Evolutionary conservation across 2,888 invertebrate genomes (phyloP).

Genomic region (Tridacna crocea): DNA sequence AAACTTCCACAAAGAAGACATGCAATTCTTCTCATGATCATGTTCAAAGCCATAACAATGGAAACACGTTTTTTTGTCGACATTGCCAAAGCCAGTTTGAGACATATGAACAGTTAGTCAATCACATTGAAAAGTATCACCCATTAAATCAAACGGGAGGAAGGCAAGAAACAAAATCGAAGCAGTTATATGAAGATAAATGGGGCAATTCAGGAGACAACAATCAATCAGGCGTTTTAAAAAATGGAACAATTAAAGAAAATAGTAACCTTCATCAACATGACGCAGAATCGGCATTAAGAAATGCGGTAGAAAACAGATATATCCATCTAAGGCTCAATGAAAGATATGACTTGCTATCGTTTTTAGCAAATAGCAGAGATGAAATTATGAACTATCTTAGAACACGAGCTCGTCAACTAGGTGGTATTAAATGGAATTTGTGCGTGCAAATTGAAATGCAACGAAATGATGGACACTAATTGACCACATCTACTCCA

Average conservation of each 20-base stretch:
- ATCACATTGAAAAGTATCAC: conserved; percentile 17
- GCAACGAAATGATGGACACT: conserved; percentile 35
- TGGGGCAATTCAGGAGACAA: neutral
- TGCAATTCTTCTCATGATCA: neutral
- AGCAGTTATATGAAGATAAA: neutral
- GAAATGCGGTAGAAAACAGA: conserved; percentile 18
- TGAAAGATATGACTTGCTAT: conserved; percentile 26
- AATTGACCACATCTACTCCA: conserved; percentile 18
- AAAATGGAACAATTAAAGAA: neutral
- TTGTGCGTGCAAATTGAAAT: conserved; percentile 31
- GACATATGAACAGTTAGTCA: conserved; percentile 11
- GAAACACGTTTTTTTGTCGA: conserved; percentile 10
- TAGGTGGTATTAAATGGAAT: conserved; percentile 27
- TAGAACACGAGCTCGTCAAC: conserved; percentile 4
- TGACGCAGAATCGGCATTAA: conserved; percentile 24
- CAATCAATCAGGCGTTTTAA: neutral
- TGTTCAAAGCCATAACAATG: neutral
- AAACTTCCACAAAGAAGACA: neutral
- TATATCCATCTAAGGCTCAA: conserved; percentile 14
- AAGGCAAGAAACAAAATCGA: conserved; percentile 1
- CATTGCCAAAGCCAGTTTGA: conserved; percentile 26
- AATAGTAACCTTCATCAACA: neutral
- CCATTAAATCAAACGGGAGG: conserved; percentile 18
- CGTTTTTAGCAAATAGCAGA: conserved; percentile 30
- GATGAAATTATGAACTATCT: conserved; percentile 19